Evolutionary conservation across 2,113 vertebrate genomes (phyloP), one percentile per base, ranked within the genome.

Genomic region (Megaptera novaeangliae): DNA sequence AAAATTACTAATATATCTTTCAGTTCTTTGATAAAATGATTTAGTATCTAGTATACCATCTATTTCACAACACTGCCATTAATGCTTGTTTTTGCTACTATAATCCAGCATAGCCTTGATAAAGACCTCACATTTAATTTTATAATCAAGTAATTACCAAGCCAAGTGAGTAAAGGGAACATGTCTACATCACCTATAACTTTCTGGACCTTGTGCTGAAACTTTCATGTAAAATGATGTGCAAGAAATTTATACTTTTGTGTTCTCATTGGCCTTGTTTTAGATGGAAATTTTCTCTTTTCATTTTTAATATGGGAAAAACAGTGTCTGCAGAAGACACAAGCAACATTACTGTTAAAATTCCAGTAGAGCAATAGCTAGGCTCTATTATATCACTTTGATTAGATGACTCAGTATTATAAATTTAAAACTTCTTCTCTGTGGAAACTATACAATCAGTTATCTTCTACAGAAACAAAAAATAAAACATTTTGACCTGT

Each of bases 341-440:
- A 74, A 78, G 72, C 46, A 96, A 81, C 13, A 81, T 80, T 81
- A 69, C n/a, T 91, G 36, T 88, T 84, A 93, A 52, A 68, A 89
- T 91, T 94, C 34, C 27, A 95, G 31, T 9, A 92, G 72, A 90
- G 18, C 23, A 89, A 25, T 86, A 63, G 61, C 57, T 93, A 88
- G 57, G 49, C 39, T 94, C 96, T 69, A 61, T 88, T 75, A 82
- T 3, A 77, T 77, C 21, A 82, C 72, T 91, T 80, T 94, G 8
- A 95, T 66, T 52, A 85, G 95, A 82, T 89, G 46, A 89, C 36
- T 75, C 15, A 52, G 10, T 34, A 93, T 61, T 92, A 85, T n/a
- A 95, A 71, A 93, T 94, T 97, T 88, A 86, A 91, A 97, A 44
- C 34, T 75, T 93, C 36, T 75, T 74, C 31, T 80, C 64, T 93